phyloP scores from a whole-genome alignment of 2,113 vertebrate genomes.

The Apteryx mantelli region DNA sequence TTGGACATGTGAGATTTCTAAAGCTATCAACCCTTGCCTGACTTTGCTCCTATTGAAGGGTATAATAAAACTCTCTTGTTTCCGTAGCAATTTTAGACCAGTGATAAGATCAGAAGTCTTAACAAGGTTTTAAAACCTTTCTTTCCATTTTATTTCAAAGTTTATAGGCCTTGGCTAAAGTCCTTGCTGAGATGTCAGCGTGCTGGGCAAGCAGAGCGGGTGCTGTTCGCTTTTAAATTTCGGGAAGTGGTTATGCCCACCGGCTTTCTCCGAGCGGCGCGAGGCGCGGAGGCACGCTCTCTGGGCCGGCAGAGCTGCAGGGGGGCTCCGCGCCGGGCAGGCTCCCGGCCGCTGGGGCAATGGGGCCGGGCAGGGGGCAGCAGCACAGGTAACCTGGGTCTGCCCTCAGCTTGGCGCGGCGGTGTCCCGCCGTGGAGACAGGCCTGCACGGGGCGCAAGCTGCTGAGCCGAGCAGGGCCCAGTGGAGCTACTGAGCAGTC shows the following conservation, averaged over 20 bases:
- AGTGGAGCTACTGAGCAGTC: fast-evolving
- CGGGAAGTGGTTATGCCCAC: neutral
- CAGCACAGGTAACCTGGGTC: neutral
- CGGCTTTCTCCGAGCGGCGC: neutral
- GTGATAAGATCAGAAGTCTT: neutral
- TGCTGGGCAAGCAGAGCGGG: neutral
- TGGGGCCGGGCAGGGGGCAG: neutral
- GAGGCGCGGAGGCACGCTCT: neutral
- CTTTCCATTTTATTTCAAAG: neutral
- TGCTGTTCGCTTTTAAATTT: neutral
- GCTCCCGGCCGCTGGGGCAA: too few species aligned
- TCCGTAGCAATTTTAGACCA: neutral
- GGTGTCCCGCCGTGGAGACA: neutral
- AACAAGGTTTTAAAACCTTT: neutral
- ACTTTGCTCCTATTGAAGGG: neutral
- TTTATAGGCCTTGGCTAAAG: neutral
- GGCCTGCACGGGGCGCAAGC: neutral
- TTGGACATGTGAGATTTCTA: neutral
- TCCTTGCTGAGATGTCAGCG: neutral
- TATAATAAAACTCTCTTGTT: neutral
- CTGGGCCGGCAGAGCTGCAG: neutral
- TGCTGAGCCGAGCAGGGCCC: neutral
- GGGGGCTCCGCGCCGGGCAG: neutral
- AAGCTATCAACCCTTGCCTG: neutral
- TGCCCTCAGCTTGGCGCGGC: neutral